Percentiles rank a stretch among this genome's conserved stretches.
These are phyloP conservation scores for Montipora sp. DNA, from an alignment of 64 coral and sea anemone species.

Conservation along the genomic window DNA sequence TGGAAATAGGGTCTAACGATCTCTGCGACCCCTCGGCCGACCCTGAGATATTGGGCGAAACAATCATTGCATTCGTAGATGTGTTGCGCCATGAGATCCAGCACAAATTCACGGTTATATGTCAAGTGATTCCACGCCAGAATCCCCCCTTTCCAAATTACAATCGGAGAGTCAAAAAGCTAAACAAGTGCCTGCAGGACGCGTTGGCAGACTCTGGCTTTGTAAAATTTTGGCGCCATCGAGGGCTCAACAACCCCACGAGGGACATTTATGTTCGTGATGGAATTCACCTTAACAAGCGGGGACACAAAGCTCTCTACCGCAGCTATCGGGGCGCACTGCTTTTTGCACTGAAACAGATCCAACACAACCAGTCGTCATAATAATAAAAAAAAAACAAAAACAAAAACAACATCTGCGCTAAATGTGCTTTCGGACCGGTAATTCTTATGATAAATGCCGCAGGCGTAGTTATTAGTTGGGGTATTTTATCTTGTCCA, in stretches of 20 bases:
- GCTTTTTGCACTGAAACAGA: too few relatives aligned
- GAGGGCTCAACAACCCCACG: not conserved
- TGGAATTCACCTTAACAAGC: not conserved
- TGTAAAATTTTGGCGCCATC: not conserved
- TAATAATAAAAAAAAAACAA: too few relatives aligned
- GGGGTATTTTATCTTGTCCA: too few relatives aligned
- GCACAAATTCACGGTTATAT: not conserved
- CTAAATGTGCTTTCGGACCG: too few relatives aligned
- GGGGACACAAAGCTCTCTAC: too few relatives aligned
- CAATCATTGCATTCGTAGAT: not conserved
- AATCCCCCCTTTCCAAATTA: not conserved
- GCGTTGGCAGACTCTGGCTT: not conserved
- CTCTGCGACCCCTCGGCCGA: not conserved
- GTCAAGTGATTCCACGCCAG: not conserved
- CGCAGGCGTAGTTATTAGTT: too few relatives aligned
- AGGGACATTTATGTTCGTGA: not conserved
- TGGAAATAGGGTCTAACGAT: slow-evolving; percentile 6
- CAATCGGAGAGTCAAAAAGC: not conserved
- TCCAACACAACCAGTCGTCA: too few relatives aligned
- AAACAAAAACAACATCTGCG: too few relatives aligned
- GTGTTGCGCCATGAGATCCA: not conserved
- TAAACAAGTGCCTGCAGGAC: not conserved
- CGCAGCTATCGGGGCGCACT: too few relatives aligned
- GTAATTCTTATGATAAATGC: too few relatives aligned
- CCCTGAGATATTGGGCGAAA: too few relatives aligned